Base-by-base conservation (phyloP, 2,888 invertebrate genomes). In the Patella caerulea region DNA sequence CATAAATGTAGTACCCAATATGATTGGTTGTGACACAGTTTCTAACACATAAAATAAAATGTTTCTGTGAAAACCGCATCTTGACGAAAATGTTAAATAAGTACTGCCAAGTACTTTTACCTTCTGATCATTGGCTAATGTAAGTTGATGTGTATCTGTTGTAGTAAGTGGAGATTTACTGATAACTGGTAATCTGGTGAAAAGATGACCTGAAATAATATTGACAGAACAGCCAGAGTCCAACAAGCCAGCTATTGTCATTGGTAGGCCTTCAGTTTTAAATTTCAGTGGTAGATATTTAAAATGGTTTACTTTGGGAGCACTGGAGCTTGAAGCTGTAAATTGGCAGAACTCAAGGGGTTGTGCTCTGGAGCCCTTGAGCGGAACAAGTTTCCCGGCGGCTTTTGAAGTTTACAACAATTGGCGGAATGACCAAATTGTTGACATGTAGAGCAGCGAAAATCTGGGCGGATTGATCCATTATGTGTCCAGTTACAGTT, bases 291-390 rank as follows among this genome's bases (percentile, higher is more conserved):
- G 34, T 34, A 34, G 34, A 34, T 34, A 34, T 34, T 34, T 34
- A 34, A 34, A 34, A 34, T 34, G 34, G 34, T 34, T 34, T 34
- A 34, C 34, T 34, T 34, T 4, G 5, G 34, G 34, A 65, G 65
- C 65, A 65, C 65, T 65, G n/a, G 24, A 19, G n/a, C 19, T n/a
- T 19, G 65, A 11, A 19, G 65, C 9, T 65, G 34, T n/a, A 19
- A 9, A n/a, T 65, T 65, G 65, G 24, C 65, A 19, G 65, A 34
- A 34, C 65, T 65, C 65, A 65, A 65, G 65, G 65, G 65, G 7
- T n/a, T 19, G 65, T 65, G 65, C 65, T 65, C 65, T 19, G 65
- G 9, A n/a, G 19, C 65, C 24, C 65, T 65, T 65, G 65, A 65
- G 65, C 65, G 3, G 19, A 65, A 19, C 19, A 24, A 19, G 65